Conservation (phyloP, 30 jellyfish, hydroid and myxozoan genomes). For the Pseudorhiza aurosa region DNA sequence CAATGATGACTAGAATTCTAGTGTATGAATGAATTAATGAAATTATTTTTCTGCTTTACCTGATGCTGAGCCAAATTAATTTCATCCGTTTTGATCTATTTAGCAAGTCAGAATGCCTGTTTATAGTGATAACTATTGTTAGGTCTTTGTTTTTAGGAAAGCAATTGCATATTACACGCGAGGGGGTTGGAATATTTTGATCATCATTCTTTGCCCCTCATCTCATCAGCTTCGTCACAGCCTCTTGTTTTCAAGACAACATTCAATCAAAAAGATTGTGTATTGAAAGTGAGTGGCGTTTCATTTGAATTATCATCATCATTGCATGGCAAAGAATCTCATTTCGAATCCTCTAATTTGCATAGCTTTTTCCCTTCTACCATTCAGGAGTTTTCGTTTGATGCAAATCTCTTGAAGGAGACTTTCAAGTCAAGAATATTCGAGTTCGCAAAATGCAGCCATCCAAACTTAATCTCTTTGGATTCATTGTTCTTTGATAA, state of each 20-base stretch:
- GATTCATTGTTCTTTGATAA: conserved; percentile 60
- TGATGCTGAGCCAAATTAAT: conserved; percentile 24
- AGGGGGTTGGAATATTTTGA: conserved; percentile 58
- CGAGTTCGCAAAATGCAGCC: conserved; percentile 9
- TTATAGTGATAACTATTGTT: background rate
- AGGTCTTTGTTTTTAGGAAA: conserved; percentile 32
- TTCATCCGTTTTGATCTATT: background rate
- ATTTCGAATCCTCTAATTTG: too few relatives aligned
- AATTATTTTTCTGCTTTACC: conserved; percentile 24
- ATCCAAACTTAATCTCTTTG: conserved; percentile 13
- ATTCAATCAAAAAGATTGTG: conserved; percentile 54
- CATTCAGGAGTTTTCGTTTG: conserved; percentile 37
- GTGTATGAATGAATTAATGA: background rate
- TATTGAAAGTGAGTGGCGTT: conserved; percentile 50
- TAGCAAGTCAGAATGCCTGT: background rate
- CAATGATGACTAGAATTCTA: background rate
- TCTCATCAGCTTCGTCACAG: conserved; percentile 48
- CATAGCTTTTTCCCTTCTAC: background rate
- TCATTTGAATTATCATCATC: too few relatives aligned
- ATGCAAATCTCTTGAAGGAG: conserved; percentile 19
- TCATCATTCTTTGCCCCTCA: conserved; percentile 49
- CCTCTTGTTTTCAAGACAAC: conserved; percentile 41
- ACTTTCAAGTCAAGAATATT: conserved; percentile 19
- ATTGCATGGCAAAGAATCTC: too few relatives aligned
- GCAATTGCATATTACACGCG: conserved; percentile 35